Base-by-base conservation (phyloP, 2,113 vertebrate genomes). In the Procavia capensis region DNA sequence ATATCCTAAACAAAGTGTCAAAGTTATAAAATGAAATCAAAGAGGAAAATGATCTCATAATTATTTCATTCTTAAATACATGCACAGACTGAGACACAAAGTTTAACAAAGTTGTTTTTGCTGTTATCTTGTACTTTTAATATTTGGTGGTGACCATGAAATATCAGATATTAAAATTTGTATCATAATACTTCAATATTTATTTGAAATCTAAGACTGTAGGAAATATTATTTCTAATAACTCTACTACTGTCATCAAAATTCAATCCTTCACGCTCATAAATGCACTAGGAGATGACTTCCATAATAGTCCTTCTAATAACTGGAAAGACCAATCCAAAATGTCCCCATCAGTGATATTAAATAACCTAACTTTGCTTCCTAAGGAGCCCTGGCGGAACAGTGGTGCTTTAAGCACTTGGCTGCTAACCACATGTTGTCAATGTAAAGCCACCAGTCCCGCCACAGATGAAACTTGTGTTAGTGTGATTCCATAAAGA, bases 171-270 rank as follows among this genome's bases (percentile, higher is more conserved):
- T 31, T 76, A 70, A n/a, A 70, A 17, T n/a, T 36, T 36, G n/a
- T 70, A 70, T n/a, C 66, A 70, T n/a, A 70, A 36, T 36, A 36
- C 17, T 20, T 70, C 20, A 70, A 70, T 29, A 76, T 14, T 72
- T 76, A 79, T 81, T 29, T 92, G 61, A 88, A 90, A 79, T 3
- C 84, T 81, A 76, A 59, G 81, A 96, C 83, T 64, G 34, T 94
- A 92, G 70, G 24, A 68, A 84, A 43, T 17, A 17, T n/a, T 89
- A 72, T 81, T 66, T 10, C 11, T 72, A 45, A 43, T 45, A 70
- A 78, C 3, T 91, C 43, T 7, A 70, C 25, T 64, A 47, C 0
- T 41, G 25, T 47, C 10, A 31, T 24, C 6, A n/a, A 91, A 92
- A 3, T 57, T 61, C 7, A 22, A 59, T 34, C 50, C 27, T 80